Conservation (phyloP, 2,113 vertebrate genomes). For the Neodontobutis hainanensis region DNA sequence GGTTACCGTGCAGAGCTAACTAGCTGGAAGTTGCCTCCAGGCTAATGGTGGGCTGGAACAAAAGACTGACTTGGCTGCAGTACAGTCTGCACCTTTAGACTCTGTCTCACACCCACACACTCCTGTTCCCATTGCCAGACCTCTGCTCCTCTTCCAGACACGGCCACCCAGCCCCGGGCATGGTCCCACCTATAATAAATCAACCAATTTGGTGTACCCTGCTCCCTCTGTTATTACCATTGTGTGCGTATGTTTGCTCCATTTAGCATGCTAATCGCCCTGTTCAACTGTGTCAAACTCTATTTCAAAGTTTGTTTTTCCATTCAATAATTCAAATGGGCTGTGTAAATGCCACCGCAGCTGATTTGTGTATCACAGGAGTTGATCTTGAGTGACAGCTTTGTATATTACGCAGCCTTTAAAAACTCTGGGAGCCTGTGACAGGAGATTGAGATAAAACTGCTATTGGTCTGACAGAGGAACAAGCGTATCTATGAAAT, state of each 20-base stretch:
- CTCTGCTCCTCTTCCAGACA: conserved; percentile 3
- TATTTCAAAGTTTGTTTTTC: not conserved
- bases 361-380: conserved; percentile 37
- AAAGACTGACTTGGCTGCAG: conserved; percentile 12
- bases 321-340: not conserved
- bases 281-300: not conserved
- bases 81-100: conserved; percentile 23
- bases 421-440: conserved; percentile 18
- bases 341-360: conserved; percentile 37
- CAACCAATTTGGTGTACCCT: not conserved
- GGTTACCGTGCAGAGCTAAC: too few relatives aligned
- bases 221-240: not conserved
- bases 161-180: not conserved
- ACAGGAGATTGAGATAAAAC: conserved; percentile 48
- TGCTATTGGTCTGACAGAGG: conserved; percentile 20
- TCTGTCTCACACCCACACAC: conserved; percentile 5
- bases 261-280: not conserved
- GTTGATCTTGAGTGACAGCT: conserved; percentile 55
- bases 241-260: not conserved
- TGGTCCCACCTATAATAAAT: not conserved
- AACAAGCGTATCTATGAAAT: conserved; percentile 26
- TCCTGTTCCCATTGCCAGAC: conserved; percentile 20
- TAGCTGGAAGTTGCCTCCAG: not conserved
- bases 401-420: conserved; percentile 27
- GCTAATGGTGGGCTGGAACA: not conserved